Evolutionary conservation across 2,888 invertebrate genomes (phyloP), one percentile per base, ranked within the genome.

Genomic region (Lagria hirta): DNA sequence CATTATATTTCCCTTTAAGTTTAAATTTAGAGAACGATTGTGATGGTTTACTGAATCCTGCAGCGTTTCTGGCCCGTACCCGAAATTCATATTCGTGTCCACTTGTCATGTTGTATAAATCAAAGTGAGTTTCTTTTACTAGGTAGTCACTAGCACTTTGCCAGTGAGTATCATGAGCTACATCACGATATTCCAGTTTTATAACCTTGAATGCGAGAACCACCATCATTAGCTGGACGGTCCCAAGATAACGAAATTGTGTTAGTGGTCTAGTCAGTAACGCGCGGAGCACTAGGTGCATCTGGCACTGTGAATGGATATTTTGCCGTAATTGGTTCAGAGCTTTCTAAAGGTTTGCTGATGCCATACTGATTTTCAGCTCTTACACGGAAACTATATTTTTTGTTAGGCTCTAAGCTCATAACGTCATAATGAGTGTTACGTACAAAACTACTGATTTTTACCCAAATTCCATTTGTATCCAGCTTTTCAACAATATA

Each of bases 341-440:
- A 82, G 62, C 91, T 88, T 57, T 92, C 87, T 27, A 98, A 74
- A 4, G 98, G 94, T 17, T 94, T 92, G 11, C 97, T 94, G 5
- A 94, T 80, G 7, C 99, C 99, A 59, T 97, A 95, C 64, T 97
- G 97, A 74, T 99, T 99, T 73, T 99, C 99, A 11, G 99, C 98
- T 29, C 93, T 83, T 1, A 99, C 86, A 37, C 99, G 82, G 84
- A 99, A 99, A 67, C 86, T 86, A 73, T 99, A 99, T 63, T 88
- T 88, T 62, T 80, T 82, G 70, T 88, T 91, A 21, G 92, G 86
- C 65, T 93, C 92, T 43, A 98, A 73, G n/a, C 95, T 94, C 80
- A 94, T 90, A 1, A 95, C 94, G 66, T 97, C 95, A 71, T 95
- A 97, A 60, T 88, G 89, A 38, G 91, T 90, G 65, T 84, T 88